Evolutionary conservation across 2,797 vertebrate species (phyloP).

Genomic region (Falco peregrinus): DNA sequence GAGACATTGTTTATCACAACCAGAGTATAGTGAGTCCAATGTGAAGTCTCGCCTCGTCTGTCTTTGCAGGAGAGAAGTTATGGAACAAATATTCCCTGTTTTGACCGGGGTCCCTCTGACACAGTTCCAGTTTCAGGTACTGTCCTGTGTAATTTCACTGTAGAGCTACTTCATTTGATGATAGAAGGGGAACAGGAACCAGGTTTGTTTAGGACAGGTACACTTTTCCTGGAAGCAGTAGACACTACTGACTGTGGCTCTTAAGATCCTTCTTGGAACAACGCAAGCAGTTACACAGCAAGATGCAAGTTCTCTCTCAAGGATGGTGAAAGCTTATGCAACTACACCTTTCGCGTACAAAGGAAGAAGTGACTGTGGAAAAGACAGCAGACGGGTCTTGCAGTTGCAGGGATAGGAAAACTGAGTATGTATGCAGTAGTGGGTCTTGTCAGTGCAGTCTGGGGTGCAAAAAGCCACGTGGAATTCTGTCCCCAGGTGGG

Average conservation of each 20-base stretch:
- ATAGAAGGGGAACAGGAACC: neutral
- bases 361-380: neutral
- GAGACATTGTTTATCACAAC: neutral
- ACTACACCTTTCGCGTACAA: neutral
- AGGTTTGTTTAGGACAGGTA: neutral
- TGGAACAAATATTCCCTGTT: conserved; percentile 64
- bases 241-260: neutral
- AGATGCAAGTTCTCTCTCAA: neutral
- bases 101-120: conserved; percentile 57
- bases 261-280: neutral
- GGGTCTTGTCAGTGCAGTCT: neutral
- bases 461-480: neutral
- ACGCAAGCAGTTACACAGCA: neutral
- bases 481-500: neutral
- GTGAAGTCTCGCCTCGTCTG: neutral
- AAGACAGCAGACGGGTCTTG: neutral
- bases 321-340: neutral
- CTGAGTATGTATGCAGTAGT: neutral
- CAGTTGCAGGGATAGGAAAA: neutral
- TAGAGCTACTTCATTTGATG: neutral
- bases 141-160: neutral
- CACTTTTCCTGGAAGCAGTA: neutral
- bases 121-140: conserved; percentile 75
- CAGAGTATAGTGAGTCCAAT: neutral
- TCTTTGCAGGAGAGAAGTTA: conserved; percentile 63